Conservation (phyloP, 2,797 vertebrate genomes). For the Coregonus suidteri region DNA sequence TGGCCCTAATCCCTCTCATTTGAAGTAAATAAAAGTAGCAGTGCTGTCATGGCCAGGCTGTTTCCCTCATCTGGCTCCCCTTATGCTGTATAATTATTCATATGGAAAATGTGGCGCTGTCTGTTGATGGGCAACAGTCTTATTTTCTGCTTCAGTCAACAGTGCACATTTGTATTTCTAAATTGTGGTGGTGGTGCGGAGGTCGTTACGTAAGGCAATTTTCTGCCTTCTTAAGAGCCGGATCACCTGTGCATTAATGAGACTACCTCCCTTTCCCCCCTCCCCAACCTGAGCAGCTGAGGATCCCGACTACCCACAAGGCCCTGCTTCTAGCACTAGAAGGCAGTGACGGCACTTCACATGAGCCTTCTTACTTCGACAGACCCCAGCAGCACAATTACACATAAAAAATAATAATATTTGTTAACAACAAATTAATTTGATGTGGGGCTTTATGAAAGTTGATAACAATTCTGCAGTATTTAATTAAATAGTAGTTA, state of each 20-base stretch:
- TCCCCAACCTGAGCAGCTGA: conserved; percentile 23
- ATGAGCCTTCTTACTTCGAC: neutral
- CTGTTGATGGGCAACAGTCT: conserved; percentile 97
- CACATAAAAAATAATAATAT: neutral
- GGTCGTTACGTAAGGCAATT: conserved; percentile 85
- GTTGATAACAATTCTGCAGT: too few species aligned
- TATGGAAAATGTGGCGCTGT: conserved; percentile 89
- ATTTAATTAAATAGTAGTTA: neutral
- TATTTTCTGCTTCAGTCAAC: conserved; percentile 99
- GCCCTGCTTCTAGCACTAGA: neutral
- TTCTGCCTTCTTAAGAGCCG: conserved; percentile 84
- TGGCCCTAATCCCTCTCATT: conserved; percentile 80
- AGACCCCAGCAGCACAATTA: neutral
- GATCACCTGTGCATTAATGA: conserved; percentile 81
- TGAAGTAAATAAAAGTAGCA: conserved; percentile 81
- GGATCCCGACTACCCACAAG: conserved; percentile 12
- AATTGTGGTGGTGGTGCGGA: conserved; percentile 64
- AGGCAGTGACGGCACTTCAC: neutral
- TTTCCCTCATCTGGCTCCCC: conserved; percentile 71
- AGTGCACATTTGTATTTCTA: conserved; percentile 94
- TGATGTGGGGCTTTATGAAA: too few species aligned
- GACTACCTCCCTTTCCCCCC: conserved; percentile 31
- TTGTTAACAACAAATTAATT: neutral
- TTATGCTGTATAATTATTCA: conserved; percentile 84
- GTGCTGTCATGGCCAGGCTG: conserved; percentile 80